Evolutionary conservation across 2,888 invertebrate species (phyloP), one percentile per base, ranked within the genome.

Genomic region (Tolmerus cingulatus): DNA sequence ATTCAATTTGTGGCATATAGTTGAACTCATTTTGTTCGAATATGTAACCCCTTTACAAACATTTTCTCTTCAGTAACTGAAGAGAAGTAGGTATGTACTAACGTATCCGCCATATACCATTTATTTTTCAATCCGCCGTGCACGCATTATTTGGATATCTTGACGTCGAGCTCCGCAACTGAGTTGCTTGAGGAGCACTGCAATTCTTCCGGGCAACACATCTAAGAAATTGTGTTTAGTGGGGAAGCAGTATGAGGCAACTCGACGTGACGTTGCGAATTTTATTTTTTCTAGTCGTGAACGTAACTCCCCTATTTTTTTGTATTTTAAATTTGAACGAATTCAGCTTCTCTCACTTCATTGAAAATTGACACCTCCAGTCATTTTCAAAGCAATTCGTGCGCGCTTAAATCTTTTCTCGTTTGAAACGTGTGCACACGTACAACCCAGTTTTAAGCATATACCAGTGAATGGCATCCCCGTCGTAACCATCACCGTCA

Each of bases 401-500:
- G 87, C 87, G 66, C 79, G 19, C 51, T 87, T 87, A 87, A 87
- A 87, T 87, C 87, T 79, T 79, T 87, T 43, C 87, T 79, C 27
- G 87, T 46, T 85, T 19, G 46, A 74, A 46, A 85, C 40, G 19
- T 43, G 40, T 57, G 43, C 78, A 55, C 74, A 74, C 86, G 55
- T 86, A 40, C 51, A 19, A 43, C n/a, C 40, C 27, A 81, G 43
- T 82, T 78, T 86, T 74, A 27, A 34, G 57, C 55, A 74, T 86
- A 78, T 86, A 78, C 55, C 74, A 66, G 66, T 66, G 66, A 57
- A 79, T 88, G 87, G 87, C 87, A 88, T 87, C 57, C 57, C 23
- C 88, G 88, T 88, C 88, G 88, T 87, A 88, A 86, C 87, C 89
- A 86, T 87, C 87, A 87, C 84, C 88, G 87, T 88, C 87, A 88